Evolutionary conservation across 1,140 invertebrate species (phyloP).

Genomic region (Radopholus similis): DNA sequence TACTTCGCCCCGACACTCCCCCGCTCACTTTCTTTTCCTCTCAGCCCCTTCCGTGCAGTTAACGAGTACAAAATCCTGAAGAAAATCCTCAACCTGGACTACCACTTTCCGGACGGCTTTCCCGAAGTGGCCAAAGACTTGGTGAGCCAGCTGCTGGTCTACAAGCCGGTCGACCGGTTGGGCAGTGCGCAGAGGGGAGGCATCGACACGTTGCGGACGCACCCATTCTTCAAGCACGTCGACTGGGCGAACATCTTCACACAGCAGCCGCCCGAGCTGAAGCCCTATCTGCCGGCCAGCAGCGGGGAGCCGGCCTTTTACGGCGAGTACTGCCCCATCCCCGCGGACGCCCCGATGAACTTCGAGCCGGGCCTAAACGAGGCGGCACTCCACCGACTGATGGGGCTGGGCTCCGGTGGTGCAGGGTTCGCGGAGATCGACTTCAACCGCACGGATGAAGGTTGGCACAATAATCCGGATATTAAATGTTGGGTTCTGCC

Average conservation of each 20-base stretch:
- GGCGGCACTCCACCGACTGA: constrained; percentile 72
- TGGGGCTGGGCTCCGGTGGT: constrained; percentile 65
- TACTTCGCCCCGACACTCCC: background rate
- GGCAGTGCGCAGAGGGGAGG: constrained; percentile 40
- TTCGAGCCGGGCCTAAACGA: constrained; percentile 80
- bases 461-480: background rate
- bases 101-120: constrained; percentile 87
- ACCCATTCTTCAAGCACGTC: constrained; percentile 64
- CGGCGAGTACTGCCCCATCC: constrained; percentile 60
- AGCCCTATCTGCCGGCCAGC: constrained; percentile 76
- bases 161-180: constrained; percentile 36
- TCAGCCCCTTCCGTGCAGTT: constrained; percentile 76
- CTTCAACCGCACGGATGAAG: background rate
- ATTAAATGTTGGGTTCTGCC: background rate
- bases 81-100: constrained; percentile 85
- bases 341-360: constrained; percentile 66
- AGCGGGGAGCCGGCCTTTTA: constrained; percentile 69
- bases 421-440: constrained; percentile 14
- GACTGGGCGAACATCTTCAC: constrained; percentile 77
- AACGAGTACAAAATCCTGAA: constrained; percentile 95
- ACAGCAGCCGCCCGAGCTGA: constrained; percentile 74
- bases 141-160: constrained; percentile 77
- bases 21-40: background rate
- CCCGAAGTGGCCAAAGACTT: constrained; percentile 77
- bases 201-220: constrained; percentile 27